Conservation (phyloP, 2,797 vertebrate species). For the Sphaeramia orbicularis region DNA sequence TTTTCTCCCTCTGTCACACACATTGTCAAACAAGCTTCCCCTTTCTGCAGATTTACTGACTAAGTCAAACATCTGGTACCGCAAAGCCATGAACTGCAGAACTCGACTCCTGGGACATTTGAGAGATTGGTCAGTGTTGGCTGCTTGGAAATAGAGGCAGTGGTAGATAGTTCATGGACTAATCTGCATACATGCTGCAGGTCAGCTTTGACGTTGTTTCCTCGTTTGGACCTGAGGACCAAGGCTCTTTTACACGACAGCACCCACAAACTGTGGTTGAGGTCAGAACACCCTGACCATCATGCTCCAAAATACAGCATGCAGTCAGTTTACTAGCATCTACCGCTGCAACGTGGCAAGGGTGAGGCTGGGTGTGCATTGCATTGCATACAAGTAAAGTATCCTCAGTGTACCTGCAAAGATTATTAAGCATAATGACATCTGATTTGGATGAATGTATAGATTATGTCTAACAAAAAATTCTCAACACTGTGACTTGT, state of each 20-base stretch:
- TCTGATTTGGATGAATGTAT: background rate
- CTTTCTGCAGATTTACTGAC: conserved; percentile 14
- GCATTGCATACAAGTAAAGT: background rate
- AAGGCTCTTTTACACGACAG: conserved; percentile 25
- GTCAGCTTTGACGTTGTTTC: conserved; percentile 36
- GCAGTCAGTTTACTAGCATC: conserved; percentile 64
- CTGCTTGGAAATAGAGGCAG: conserved; percentile 2
- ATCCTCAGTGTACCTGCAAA: background rate
- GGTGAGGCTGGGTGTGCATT: background rate
- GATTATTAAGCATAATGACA: background rate
- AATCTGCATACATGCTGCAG: conserved; percentile 1
- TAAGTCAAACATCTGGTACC: conserved; percentile 55
- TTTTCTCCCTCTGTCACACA: conserved; percentile 12
- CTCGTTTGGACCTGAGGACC: conserved; percentile 27
- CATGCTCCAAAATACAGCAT: conserved; percentile 68
- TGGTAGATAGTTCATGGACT: background rate
- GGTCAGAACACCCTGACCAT: conserved; percentile 69
- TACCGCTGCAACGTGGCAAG: conserved; percentile 79
- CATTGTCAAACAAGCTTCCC: conserved; percentile 11
- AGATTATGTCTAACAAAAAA: background rate
- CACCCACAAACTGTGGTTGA: conserved; percentile 65
- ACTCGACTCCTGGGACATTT: conserved; percentile 25
- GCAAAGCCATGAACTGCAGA: conserved; percentile 48
- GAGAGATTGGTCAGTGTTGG: background rate
- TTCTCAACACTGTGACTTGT: conserved; percentile 2